Evolutionary conservation across 2,113 vertebrate genomes (phyloP), one percentile per base, ranked within the genome.

Genomic region (Mormyrus iriodes): DNA sequence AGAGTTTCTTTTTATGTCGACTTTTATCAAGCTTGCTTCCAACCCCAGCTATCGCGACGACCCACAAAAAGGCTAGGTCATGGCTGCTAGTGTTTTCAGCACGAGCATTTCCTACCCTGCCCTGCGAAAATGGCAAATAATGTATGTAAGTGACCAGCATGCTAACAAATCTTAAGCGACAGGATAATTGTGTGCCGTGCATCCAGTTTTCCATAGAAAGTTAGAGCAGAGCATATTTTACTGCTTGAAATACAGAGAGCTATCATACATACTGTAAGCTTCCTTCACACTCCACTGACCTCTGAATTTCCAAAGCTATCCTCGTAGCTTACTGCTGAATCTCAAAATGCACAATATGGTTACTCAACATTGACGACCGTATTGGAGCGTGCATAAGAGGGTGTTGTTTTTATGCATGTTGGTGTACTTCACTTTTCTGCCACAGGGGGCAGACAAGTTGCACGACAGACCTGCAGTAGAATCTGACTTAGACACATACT

Each of bases 401-500:
- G 82, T 84, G 82, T 84, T 84, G 82, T 84, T 84, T 82, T 84
- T 44, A 84, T 84, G 82, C 82, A 84, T 84, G 82, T 46, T 48
- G 44, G 42, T 84, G 82, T 84, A 84, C 82, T 84, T 84, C 82
- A 21, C 82, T 84, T 84, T 46, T 12, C 44, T 48, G 44, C 82
- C 82, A 84, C 82, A 84, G 82, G 82, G 44, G 82, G 82, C 39
- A 48, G 35, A 24, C 82, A n/a, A 27, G 44, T 84, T 84, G 44
- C 82, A 27, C 19, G 82, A 42, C 24, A 48, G 21, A 48, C 44
- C 79, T 48, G 19, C 82, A 48, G 42, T 44, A 24, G 44, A 84
- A 44, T 10, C 44, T 84, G 82, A 84, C 79, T 84, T 7, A 44
- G 15, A 48, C 39, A 84, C 17, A 84, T 13, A 48, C 82, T n/a